Evolutionary conservation across 2,797 vertebrate genomes (phyloP).

Genomic region (Esox lucius): DNA sequence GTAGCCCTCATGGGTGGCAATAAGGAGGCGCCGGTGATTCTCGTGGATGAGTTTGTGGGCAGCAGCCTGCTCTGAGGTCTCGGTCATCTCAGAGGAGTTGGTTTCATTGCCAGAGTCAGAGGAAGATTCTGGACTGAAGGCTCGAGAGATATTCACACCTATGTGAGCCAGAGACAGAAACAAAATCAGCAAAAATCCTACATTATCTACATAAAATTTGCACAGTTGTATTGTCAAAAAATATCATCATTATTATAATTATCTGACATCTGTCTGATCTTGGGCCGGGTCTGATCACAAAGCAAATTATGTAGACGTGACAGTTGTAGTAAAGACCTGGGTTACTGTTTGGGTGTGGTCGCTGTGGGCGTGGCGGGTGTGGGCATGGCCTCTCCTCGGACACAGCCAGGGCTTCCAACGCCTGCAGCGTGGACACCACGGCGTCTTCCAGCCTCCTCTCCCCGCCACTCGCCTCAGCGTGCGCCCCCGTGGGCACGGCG

Average conservation of each 20-base stretch:
- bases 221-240: neutral
- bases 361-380: conserved; percentile 43
- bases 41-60: conserved; percentile 87
- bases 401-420: conserved; percentile 88
- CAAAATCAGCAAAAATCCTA: neutral
- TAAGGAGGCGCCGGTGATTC: conserved; percentile 87
- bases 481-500: conserved; percentile 78
- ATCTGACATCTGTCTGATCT: neutral
- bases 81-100: conserved; percentile 99
- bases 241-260: no score
- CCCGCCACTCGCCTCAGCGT: conserved; percentile 63
- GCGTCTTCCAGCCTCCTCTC: conserved; percentile 80
- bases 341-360: conserved; percentile 83
- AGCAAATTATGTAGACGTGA: conserved; percentile 74
- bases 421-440: conserved; percentile 87
- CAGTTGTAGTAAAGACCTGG: conserved; percentile 83
- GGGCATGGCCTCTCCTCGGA: conserved; percentile 78
- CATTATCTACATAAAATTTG: neutral
- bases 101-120: conserved; percentile 99
- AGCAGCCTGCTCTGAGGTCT: conserved; percentile 89
- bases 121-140: conserved; percentile 94
- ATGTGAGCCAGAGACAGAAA: conserved; percentile 65
- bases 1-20: conserved; percentile 90
- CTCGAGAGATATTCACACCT: conserved; percentile 94
- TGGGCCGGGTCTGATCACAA: neutral